These are phyloP conservation scores for Eutrigla gurnardus DNA, from an alignment of 2,797 vertebrate species.

Conservation along the genomic window DNA sequence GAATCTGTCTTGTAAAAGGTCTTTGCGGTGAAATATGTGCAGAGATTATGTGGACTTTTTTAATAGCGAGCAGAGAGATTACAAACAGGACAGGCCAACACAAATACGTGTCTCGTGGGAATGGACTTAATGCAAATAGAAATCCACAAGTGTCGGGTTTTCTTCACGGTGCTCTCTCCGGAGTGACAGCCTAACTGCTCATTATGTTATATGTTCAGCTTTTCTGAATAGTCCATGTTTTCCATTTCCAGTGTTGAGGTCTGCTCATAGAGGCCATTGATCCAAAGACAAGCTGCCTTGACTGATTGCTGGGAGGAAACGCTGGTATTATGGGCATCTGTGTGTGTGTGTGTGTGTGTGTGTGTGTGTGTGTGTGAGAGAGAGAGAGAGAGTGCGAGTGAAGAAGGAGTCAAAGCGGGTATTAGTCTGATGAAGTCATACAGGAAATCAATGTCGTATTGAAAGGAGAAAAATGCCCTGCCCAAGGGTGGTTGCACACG, in stretches of 20 bases:
- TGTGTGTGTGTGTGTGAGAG: conserved; percentile 68
- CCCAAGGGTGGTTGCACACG: conserved; percentile 82
- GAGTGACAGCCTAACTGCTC: conserved; percentile 65
- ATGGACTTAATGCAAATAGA: conserved; percentile 50
- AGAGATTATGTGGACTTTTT: conserved; percentile 66
- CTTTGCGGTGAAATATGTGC: conserved; percentile 66
- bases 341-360: conserved; percentile 42
- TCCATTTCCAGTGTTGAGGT: conserved; percentile 69
- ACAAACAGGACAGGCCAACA: conserved; percentile 43
- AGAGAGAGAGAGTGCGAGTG: conserved; percentile 80
- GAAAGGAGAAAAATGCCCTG: conserved; percentile 88
- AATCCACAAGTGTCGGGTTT: conserved; percentile 55
- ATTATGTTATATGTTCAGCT: conserved; percentile 68
- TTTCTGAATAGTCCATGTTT: conserved; percentile 66
- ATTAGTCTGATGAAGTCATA: conserved; percentile 97
- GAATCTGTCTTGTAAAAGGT: conserved; percentile 75
- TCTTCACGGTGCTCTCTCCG: conserved; percentile 34
- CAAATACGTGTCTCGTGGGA: conserved; percentile 43
- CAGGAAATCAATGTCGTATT: conserved; percentile 97
- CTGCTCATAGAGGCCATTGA: conserved; percentile 78
- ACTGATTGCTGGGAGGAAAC: conserved; percentile 78
- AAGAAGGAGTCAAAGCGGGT: conserved; percentile 88
- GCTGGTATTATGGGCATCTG: conserved; percentile 85
- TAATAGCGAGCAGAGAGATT: conserved; percentile 52
- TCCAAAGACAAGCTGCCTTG: conserved; percentile 75